Percentiles rank a stretch among this genome's conserved stretches.
phyloP scores from a whole-genome alignment of 2,113 vertebrate species.

The Caretta caretta region DNA sequence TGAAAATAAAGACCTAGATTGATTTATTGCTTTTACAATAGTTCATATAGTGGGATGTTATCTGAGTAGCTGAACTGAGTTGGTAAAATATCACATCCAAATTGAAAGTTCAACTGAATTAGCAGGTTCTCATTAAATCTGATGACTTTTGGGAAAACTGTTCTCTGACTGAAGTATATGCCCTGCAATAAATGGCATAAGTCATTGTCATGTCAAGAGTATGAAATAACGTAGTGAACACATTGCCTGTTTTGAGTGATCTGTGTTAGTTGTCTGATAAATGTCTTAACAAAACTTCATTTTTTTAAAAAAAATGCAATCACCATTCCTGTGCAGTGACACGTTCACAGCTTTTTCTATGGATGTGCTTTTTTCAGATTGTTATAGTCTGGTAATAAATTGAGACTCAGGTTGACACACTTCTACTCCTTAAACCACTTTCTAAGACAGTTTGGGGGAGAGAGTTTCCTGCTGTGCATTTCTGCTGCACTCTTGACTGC shows the following conservation, averaged over 20 bases:
- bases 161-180: fast-evolving
- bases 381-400: fast-evolving
- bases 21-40: neutral
- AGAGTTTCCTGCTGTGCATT: fast-evolving
- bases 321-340: neutral
- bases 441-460: fast-evolving
- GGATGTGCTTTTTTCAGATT: fast-evolving
- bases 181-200: neutral
- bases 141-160: neutral
- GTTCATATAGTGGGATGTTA: neutral
- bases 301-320: fast-evolving
- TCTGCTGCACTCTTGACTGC: neutral
- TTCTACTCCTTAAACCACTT: fast-evolving
- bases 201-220: neutral
- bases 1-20: neutral
- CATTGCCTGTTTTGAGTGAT: neutral
- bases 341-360: fast-evolving
- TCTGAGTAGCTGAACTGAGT: neutral
- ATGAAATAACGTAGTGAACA: neutral
- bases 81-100: neutral
- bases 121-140: neutral
- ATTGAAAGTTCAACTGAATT: neutral
- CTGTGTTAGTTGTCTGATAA: neutral
- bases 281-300: fast-evolving
- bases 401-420: fast-evolving